Base-by-base conservation (phyloP, 2,797 vertebrate species). In the Alectoris magna region DNA sequence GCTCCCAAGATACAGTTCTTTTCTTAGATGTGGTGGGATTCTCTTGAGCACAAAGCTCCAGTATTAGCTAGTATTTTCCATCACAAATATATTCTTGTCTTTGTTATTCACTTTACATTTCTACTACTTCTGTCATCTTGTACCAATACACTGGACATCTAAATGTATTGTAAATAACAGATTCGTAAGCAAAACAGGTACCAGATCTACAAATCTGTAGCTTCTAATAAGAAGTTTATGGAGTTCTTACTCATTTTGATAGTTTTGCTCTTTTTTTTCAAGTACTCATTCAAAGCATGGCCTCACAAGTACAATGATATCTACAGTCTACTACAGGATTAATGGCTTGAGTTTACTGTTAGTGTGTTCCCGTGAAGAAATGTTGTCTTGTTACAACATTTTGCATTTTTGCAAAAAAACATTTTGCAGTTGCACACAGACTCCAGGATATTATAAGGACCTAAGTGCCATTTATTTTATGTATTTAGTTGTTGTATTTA, bases 271-370 rank as follows among this genome's bases (percentile, higher is more conserved):
- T 79, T 78, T 77, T 82, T 93, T 38, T 60, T 41, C 53, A 85
- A 70, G 66, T 85, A 39, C 83, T 89, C 60, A 73, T 76, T 89
- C 70, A 90, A 86, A 90, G 24, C 39, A 67, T 67, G 59, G 59
- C 41, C 81, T 49, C 63, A 82, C 75, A 76, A 68, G 12, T 70
- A 31, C 62, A 64, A 14, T 43, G 46, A 36, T 34, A 36, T 51
- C 67, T 38, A 62, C n/a, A 62, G 48, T n/a, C 24, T 79, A 53
- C 82, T 67, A 74, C n/a, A 68, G 72, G 21, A 41, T 69, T 81
- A 73, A 88, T 49, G 63, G 38, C 31, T 26, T 71, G 64, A 87
- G 36, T 51, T 64, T 80, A 51, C 78, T 73, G 44, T 44, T 80
- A 78, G 59, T 90, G 55, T 66, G 76, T 27, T 41, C 44, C 46